Conservation (phyloP, 2,888 invertebrate species). For the Meandrusa payeni region DNA sequence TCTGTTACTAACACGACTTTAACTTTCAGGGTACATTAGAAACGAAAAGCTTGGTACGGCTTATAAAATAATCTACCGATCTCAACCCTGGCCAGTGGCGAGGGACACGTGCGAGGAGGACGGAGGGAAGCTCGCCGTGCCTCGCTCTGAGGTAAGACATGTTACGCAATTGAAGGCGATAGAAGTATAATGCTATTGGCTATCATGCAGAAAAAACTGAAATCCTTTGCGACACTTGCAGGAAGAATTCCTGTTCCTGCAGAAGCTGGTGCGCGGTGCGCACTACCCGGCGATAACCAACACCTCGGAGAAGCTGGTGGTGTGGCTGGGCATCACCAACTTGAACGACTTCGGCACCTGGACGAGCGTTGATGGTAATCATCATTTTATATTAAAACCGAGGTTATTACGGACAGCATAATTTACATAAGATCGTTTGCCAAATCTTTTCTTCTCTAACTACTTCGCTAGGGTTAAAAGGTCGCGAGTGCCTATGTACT, state of each 20-base stretch:
- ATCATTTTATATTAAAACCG: too few relatives aligned
- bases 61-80: constrained; percentile 50
- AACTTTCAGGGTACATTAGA: constrained; percentile 42
- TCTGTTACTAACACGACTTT: too few relatives aligned
- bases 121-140: constrained; percentile 54
- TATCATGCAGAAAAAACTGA: too few relatives aligned
- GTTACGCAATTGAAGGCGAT: too few relatives aligned
- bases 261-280: constrained; percentile 54
- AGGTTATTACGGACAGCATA: too few relatives aligned
- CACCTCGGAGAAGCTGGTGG: constrained; percentile 44
- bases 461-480: too few relatives aligned
- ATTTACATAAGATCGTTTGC: too few relatives aligned
- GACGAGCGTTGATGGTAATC: constrained; percentile 55
- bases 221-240: too few relatives aligned
- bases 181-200: too few relatives aligned
- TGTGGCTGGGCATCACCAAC: constrained; percentile 63
- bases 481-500: too few relatives aligned
- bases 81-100: constrained; percentile 49
- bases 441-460: too few relatives aligned
- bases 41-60: constrained; percentile 37
- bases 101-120: constrained; percentile 37
- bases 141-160: constrained; percentile 48
- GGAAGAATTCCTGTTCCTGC: constrained; percentile 57
- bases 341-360: constrained; percentile 46
- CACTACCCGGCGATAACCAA: constrained; percentile 43